Conservation (phyloP, 2,888 invertebrate genomes). For the Cantharis lateralis region DNA sequence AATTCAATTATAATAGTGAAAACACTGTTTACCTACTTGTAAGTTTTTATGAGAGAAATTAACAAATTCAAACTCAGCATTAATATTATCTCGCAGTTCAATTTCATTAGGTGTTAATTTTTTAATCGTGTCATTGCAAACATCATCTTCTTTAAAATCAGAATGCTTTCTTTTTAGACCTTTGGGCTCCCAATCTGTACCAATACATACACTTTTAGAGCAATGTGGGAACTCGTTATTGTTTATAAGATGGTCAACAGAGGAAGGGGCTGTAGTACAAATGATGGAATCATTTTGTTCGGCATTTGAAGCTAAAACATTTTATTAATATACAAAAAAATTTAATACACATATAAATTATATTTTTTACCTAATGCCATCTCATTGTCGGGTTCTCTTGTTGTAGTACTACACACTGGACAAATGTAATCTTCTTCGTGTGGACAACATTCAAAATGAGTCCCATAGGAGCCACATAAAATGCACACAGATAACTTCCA, state of each 20-base stretch:
- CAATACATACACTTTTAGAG: not conserved
- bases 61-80: not conserved
- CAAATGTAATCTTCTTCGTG: constrained; percentile 9
- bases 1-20: not conserved
- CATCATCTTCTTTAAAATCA: not conserved
- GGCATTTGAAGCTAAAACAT: not conserved
- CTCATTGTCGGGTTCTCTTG: not conserved
- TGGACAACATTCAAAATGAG: constrained; percentile 11
- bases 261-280: not conserved
- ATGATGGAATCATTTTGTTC: not conserved
- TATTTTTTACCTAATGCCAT: not conserved
- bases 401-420: not conserved
- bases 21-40: not conserved
- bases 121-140: not conserved
- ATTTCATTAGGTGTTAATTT: not conserved
- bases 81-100: not conserved
- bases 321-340: not conserved
- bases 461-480: constrained; percentile 20
- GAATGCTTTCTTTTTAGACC: not conserved
- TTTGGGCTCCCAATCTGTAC: not conserved
- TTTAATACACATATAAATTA: not conserved
- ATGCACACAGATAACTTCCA: constrained; percentile 22
- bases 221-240: not conserved
- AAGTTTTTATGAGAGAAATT: not conserved
- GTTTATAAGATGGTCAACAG: not conserved